phyloP scores from a whole-genome alignment of 2,888 invertebrate genomes.

The Lasioglossum zephyrum region DNA sequence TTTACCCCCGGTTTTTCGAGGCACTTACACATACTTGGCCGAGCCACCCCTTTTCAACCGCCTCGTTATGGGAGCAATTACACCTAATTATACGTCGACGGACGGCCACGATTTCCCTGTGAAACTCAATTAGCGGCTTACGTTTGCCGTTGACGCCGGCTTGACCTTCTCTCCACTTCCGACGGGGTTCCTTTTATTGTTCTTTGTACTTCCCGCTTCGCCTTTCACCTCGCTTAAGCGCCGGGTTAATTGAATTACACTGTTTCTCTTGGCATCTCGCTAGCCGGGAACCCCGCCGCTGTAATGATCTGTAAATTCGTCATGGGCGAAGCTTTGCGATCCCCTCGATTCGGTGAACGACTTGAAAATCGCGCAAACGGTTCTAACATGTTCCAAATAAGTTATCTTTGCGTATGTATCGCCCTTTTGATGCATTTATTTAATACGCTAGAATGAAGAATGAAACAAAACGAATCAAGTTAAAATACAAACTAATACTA shows the following conservation, averaged over 20 bases:
- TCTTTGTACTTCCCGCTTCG: conserved; percentile 27
- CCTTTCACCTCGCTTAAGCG: background rate
- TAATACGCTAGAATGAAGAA: too few species aligned
- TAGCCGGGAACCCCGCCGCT: background rate
- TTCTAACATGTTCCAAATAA: too few species aligned
- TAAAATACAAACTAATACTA: background rate
- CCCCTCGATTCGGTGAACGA: background rate
- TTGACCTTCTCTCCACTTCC: conserved; percentile 31
- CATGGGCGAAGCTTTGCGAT: background rate
- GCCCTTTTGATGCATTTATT: too few species aligned
- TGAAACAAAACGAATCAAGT: background rate
- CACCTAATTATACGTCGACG: conserved; percentile 26
- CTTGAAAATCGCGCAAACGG: background rate
- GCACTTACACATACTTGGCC: background rate
- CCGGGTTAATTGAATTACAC: conserved; percentile 36
- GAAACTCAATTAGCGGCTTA: conserved; percentile 47
- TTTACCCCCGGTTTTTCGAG: background rate
- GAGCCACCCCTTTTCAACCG: background rate
- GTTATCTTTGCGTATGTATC: too few species aligned
- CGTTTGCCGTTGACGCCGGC: conserved; percentile 23
- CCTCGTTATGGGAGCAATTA: conserved; percentile 32
- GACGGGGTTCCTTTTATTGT: conserved; percentile 35
- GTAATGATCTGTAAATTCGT: background rate
- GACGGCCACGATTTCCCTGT: conserved; percentile 30
- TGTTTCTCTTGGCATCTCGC: conserved; percentile 31